Percentiles rank a stretch among this genome's conserved stretches.
phyloP scores from a whole-genome alignment of 2,888 invertebrate genomes.

The Mellilla xanthometata region DNA sequence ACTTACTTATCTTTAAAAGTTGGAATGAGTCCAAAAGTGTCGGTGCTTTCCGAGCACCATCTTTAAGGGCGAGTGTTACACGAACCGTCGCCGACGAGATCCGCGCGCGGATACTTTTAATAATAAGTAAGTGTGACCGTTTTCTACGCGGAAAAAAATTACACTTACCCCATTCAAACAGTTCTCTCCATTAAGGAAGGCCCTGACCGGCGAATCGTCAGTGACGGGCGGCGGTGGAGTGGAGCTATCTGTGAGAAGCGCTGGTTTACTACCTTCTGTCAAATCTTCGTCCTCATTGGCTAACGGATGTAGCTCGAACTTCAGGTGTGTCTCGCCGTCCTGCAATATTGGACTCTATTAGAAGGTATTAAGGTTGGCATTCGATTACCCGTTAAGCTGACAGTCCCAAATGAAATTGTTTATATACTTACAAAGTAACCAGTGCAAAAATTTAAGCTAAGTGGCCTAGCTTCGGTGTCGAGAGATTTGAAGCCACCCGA shows the following conservation, averaged over 20 bases:
- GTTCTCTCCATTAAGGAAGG: slow-evolving; percentile 91
- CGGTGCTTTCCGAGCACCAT: no score
- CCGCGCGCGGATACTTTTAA: no score
- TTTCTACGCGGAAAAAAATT: no score
- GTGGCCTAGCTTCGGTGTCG: no score
- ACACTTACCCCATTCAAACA: slow-evolving; percentile 93
- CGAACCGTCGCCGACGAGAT: no score
- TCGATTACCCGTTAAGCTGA: not conserved
- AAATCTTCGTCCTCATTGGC: slow-evolving; percentile 64
- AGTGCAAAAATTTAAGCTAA: no score
- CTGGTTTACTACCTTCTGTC: slow-evolving; percentile 47
- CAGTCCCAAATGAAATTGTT: not conserved
- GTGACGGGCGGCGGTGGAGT: slow-evolving; percentile 35
- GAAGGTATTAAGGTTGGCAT: not conserved
- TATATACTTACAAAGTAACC: not conserved
- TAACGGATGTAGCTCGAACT: slow-evolving; percentile 86
- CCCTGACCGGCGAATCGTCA: slow-evolving; percentile 88
- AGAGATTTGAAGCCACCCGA: no score
- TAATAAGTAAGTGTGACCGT: no score
- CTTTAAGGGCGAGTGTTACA: no score
- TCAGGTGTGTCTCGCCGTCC: slow-evolving; percentile 85
- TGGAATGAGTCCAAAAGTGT: no score
- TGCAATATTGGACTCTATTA: slow-evolving; percentile 46
- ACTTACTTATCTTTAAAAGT: no score
- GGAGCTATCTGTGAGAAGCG: slow-evolving; percentile 37